Conservation (phyloP, 2,797 vertebrate genomes). For the Ptychobarbus kaznakovi region DNA sequence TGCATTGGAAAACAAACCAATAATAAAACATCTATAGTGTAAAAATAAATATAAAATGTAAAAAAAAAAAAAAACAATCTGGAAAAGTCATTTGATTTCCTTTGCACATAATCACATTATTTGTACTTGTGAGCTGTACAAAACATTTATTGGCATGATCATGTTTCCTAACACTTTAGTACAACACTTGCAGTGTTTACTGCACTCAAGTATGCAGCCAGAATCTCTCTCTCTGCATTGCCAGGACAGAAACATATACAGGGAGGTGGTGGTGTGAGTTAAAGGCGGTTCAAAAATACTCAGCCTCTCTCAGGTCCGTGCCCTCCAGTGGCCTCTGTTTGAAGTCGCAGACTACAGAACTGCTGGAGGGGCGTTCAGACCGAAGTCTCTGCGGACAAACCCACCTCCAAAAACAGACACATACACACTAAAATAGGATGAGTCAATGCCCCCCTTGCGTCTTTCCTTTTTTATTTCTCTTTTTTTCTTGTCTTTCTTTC, state of each 20-base stretch:
- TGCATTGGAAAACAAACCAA: not conserved
- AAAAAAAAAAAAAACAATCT: too few relatives aligned
- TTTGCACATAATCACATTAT: too few relatives aligned
- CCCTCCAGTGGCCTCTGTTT: constrained; percentile 80
- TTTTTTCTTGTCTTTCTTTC: constrained; percentile 55
- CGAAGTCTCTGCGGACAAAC: constrained; percentile 77
- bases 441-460: constrained; percentile 73
- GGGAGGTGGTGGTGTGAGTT: constrained; percentile 40
- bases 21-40: not conserved
- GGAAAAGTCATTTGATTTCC: not conserved
- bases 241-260: constrained; percentile 37
- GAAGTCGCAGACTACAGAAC: constrained; percentile 82
- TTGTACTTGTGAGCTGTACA: too few relatives aligned
- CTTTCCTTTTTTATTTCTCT: constrained; percentile 54
- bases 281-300: constrained; percentile 79
- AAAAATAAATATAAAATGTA: not conserved
- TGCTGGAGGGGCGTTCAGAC: constrained; percentile 81
- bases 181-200: constrained; percentile 22
- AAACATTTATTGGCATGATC: constrained; percentile 6
- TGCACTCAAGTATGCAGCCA: constrained; percentile 45
- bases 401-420: constrained; percentile 66
- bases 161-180: constrained; percentile 14
- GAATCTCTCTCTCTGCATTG: constrained; percentile 30
- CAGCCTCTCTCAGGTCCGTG: constrained; percentile 75
- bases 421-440: constrained; percentile 73